Evolutionary conservation across 1,140 invertebrate species (phyloP).

Genomic region (Thaumatotibia leucotreta): DNA sequence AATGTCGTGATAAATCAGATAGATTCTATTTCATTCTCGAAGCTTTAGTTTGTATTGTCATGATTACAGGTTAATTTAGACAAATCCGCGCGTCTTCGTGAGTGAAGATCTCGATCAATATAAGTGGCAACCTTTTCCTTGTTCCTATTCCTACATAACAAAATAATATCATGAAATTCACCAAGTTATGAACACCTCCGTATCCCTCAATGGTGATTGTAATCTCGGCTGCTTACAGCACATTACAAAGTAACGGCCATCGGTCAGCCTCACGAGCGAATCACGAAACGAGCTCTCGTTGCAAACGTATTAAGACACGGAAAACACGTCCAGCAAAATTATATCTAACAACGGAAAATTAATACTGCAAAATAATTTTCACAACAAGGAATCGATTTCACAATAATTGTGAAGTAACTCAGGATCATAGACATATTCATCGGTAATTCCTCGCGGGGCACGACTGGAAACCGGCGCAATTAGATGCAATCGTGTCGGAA

Average conservation of each 20-base stretch:
- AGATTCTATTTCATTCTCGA: too few species aligned
- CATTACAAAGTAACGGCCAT: background rate
- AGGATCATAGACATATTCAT: conserved; percentile 35
- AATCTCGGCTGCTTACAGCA: background rate
- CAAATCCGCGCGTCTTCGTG: too few species aligned
- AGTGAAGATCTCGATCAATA: too few species aligned
- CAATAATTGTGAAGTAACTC: conserved; percentile 46
- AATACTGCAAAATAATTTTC: conserved; percentile 54
- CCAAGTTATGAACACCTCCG: too few species aligned
- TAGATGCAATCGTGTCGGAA: conserved; percentile 68
- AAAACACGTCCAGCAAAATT: conserved; percentile 56
- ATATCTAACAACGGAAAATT: conserved; percentile 52
- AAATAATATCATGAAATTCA: too few species aligned
- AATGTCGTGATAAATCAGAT: too few species aligned
- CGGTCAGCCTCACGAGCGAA: background rate
- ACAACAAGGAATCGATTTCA: conserved; percentile 55
- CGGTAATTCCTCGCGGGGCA: conserved; percentile 42
- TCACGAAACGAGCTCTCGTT: conserved; percentile 21
- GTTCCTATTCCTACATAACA: too few species aligned
- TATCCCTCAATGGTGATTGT: background rate
- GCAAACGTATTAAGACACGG: conserved; percentile 37
- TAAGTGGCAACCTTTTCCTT: too few species aligned
- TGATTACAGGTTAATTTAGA: too few species aligned
- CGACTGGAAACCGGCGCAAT: conserved; percentile 65
- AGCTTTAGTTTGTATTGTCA: too few species aligned